Conservation (phyloP, 2,113 vertebrate species). For the Hemicordylus capensis region DNA sequence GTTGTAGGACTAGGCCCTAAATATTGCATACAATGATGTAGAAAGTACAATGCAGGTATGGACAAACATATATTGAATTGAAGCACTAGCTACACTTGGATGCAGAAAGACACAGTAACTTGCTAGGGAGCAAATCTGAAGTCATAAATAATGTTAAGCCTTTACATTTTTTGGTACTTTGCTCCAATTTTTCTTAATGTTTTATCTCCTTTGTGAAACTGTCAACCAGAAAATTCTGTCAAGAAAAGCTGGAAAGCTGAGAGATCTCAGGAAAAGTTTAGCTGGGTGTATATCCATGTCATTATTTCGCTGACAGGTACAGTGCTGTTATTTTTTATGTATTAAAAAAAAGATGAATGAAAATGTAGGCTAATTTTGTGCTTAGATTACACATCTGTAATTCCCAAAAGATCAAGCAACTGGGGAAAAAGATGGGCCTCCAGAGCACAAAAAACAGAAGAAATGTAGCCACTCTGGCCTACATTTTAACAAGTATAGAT, state of each 20-base stretch:
- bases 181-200: constrained; percentile 54
- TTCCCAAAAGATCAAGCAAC: neutral
- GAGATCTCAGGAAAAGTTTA: constrained; percentile 59
- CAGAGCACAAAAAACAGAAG: neutral
- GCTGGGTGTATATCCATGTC: constrained; percentile 25
- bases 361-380: neutral
- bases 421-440: neutral
- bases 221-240: constrained; percentile 70
- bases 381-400: neutral
- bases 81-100: neutral
- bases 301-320: constrained; percentile 22
- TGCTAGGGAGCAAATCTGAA: neutral
- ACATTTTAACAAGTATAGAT: neutral
- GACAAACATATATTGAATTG: neutral
- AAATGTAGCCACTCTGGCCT: neutral
- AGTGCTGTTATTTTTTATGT: neutral
- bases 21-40: neutral
- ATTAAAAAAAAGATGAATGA: neutral
- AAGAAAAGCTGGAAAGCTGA: constrained; percentile 69
- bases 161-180: constrained; percentile 10
- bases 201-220: constrained; percentile 62
- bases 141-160: neutral
- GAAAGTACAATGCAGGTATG: neutral
- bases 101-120: neutral
- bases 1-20: neutral